These are phyloP conservation scores for Hydractinia symbiolongicarpus DNA, from an alignment of 30 jellyfish, hydroid and myxozoan species.

Conservation along the genomic window DNA sequence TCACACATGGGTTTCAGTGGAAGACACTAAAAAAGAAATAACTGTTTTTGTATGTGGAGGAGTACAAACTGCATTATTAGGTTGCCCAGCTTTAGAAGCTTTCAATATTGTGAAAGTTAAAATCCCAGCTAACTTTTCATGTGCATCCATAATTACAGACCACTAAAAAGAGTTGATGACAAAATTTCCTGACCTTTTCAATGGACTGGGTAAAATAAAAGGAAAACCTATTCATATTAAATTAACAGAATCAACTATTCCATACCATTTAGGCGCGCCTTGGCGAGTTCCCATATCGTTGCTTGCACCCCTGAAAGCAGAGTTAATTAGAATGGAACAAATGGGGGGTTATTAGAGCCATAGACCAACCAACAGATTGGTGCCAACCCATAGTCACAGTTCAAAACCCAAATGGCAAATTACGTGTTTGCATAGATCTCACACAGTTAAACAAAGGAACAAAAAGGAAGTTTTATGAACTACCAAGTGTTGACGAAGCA, in stretches of 20 bases:
- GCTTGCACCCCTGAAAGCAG: slow-evolving; percentile 27
- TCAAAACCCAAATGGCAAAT: background rate
- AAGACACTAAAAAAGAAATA: background rate
- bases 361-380: slow-evolving; percentile 37
- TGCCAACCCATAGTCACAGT: slow-evolving; percentile 35
- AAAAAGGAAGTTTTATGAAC: slow-evolving; percentile 40
- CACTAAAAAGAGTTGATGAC: background rate
- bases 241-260: background rate
- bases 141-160: background rate
- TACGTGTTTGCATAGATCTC: slow-evolving; percentile 31
- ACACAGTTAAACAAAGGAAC: background rate
- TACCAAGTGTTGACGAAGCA: slow-evolving; percentile 29
- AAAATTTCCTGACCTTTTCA: slow-evolving; percentile 18
- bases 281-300: slow-evolving; percentile 24
- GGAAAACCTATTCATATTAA: slow-evolving; percentile 28
- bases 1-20: background rate
- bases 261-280: slow-evolving; percentile 22
- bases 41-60: slow-evolving; percentile 7
- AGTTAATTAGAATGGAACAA: slow-evolving; percentile 21
- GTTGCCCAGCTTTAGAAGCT: slow-evolving; percentile 35
- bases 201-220: slow-evolving; percentile 29
- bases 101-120: too few species aligned
- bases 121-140: background rate
- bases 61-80: slow-evolving; percentile 8
- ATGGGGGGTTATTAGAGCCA: slow-evolving; percentile 27